Conservation (phyloP, 1,140 invertebrate genomes). For the Aradophagus sp. region DNA sequence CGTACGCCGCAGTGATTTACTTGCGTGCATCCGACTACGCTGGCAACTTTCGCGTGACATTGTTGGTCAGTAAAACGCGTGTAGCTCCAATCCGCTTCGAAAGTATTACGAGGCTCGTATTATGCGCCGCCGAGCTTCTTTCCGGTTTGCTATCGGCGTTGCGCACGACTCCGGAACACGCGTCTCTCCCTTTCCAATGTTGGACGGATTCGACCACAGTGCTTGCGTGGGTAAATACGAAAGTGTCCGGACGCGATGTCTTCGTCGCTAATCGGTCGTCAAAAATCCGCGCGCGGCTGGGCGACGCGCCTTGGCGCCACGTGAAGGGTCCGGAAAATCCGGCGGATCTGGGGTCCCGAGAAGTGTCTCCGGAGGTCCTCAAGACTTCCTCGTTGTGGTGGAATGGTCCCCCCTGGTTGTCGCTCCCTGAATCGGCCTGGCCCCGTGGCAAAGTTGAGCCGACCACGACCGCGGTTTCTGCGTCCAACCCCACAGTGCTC, state of each 20-base stretch:
- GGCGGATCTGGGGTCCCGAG: too few relatives aligned
- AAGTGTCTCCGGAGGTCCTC: too few relatives aligned
- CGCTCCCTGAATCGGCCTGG: too few relatives aligned
- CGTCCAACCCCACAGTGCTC: too few relatives aligned
- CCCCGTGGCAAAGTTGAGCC: too few relatives aligned
- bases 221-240: not conserved
- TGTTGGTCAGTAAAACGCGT: constrained; percentile 1
- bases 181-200: not conserved
- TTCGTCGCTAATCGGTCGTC: not conserved
- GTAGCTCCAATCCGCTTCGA: not conserved
- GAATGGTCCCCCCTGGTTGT: too few relatives aligned
- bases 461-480: too few relatives aligned
- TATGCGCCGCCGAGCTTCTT: constrained; percentile 1
- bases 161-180: not conserved
- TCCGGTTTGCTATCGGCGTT: not conserved
- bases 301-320: too few relatives aligned
- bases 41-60: not conserved
- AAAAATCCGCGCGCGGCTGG: too few relatives aligned
- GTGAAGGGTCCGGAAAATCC: too few relatives aligned
- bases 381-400: too few relatives aligned
- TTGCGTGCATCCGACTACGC: not conserved
- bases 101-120: not conserved
- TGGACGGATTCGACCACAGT: not conserved
- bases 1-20: constrained; percentile 1
- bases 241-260: not conserved